Percentiles rank a stretch among this genome's conserved stretches.
These are phyloP conservation scores for Dasypogon diadema DNA, from an alignment of 2,888 invertebrate genomes.

Conservation along the genomic window DNA sequence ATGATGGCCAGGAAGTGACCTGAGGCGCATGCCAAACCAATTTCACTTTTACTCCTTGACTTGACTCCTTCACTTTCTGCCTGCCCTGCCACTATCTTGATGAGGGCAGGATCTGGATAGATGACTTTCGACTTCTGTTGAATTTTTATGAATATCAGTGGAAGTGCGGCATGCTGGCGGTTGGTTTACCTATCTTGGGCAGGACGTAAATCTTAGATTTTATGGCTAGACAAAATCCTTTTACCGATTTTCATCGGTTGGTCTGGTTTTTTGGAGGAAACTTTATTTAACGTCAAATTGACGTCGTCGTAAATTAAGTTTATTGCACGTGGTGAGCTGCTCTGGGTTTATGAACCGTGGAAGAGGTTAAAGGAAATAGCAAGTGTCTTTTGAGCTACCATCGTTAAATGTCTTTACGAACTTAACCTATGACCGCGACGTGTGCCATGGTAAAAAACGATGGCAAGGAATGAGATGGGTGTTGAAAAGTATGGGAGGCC, in stretches of 20 bases:
- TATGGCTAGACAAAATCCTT: constrained; percentile 54
- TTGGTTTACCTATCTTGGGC: neutral
- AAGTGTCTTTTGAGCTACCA: constrained; percentile 12
- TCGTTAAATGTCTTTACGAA: constrained; percentile 10
- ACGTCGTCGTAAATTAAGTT: constrained; percentile 49
- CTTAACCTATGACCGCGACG: constrained; percentile 22
- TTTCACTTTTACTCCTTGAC: constrained; percentile 39
- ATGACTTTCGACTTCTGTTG: constrained; percentile 44
- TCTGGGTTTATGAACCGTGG: neutral
- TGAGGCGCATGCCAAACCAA: constrained; percentile 42
- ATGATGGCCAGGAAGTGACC: constrained; percentile 23
- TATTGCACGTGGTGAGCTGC: constrained; percentile 40
- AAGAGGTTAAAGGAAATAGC: constrained; percentile 25
- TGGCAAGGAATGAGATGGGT: no score
- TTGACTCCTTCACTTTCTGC: constrained; percentile 1
- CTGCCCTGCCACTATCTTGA: constrained; percentile 5
- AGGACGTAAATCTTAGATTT: constrained; percentile 52
- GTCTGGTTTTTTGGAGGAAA: constrained; percentile 27
- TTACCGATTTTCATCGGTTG: constrained; percentile 49
- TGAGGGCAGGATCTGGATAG: neutral
- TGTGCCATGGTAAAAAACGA: no score
- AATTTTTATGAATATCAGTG: constrained; percentile 33
- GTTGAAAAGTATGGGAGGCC: no score
- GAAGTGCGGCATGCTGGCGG: neutral
- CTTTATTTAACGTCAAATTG: constrained; percentile 51